Evolutionary conservation across 30 jellyfish, hydroid and myxozoan genomes (phyloP).

Genomic region (Sanderia malayensis): DNA sequence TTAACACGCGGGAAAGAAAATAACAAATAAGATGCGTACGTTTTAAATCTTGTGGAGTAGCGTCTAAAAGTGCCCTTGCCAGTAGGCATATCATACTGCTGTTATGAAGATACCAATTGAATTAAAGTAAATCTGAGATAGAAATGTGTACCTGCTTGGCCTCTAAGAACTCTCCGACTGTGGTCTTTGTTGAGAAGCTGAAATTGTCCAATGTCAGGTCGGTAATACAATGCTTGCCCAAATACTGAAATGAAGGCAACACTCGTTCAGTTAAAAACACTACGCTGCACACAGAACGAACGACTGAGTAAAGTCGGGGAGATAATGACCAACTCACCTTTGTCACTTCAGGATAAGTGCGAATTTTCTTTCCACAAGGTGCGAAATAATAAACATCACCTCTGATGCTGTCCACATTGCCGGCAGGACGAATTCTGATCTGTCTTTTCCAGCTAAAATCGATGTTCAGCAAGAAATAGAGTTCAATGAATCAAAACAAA

Average conservation of each 20-base stretch:
- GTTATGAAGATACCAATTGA: no score
- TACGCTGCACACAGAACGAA: no score
- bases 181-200: slow-evolving; percentile 90
- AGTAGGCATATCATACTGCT: no score
- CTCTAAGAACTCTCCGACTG: slow-evolving; percentile 93
- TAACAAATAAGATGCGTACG: no score
- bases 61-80: no score
- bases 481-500: no score
- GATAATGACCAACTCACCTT: slow-evolving; percentile 54
- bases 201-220: slow-evolving; percentile 74
- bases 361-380: slow-evolving; percentile 92
- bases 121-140: no score
- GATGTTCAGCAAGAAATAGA: no score
- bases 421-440: slow-evolving; percentile 76
- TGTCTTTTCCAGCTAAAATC: slow-evolving; percentile 93
- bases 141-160: slow-evolving; percentile 91
- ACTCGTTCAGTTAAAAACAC: no score
- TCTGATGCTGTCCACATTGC: slow-evolving; percentile 87
- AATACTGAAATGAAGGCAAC: slow-evolving; percentile 38
- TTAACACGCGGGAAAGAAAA: no score
- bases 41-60: no score
- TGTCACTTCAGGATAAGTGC: slow-evolving; percentile 93
- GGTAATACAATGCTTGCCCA: slow-evolving; percentile 54
- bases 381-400: slow-evolving; percentile 98
- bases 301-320: no score